A percentile compares a stretch with the other conserved stretches of the same genome.
Conservation (phyloP, 1,140 invertebrate species). For the Gonioctena quinquepunctata region DNA sequence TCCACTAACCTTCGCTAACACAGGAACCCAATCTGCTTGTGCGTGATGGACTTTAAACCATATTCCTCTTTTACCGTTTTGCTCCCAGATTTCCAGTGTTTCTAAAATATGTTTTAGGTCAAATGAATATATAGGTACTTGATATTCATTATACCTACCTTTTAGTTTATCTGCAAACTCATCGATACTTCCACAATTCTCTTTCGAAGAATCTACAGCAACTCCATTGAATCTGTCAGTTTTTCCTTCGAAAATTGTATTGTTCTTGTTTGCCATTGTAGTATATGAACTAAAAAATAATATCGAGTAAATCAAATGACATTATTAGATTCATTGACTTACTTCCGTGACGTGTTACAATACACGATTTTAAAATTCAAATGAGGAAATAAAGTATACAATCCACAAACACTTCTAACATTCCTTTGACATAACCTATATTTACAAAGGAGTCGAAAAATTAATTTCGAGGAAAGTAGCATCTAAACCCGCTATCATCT, state of each 20-base stretch:
- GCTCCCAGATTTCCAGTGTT: slow-evolving; percentile 73
- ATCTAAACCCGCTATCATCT: no score
- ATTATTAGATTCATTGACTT: not conserved
- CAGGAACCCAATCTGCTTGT: slow-evolving; percentile 76
- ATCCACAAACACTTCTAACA: not conserved
- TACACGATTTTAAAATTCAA: not conserved
- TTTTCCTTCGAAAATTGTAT: slow-evolving; percentile 54
- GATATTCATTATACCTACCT: slow-evolving; percentile 59
- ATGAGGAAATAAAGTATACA: not conserved
- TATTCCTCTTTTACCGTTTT: slow-evolving; percentile 69
- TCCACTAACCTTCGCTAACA: slow-evolving; percentile 71
- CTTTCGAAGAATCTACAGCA: slow-evolving; percentile 65
- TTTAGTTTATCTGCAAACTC: slow-evolving; percentile 62
- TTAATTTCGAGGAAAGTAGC: not conserved
- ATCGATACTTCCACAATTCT: slow-evolving; percentile 58
- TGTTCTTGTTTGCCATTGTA: no score
- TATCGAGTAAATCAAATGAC: no score
- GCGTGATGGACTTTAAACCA: slow-evolving; percentile 80
- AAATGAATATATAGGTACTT: not conserved
- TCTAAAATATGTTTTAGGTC: slow-evolving; percentile 60
- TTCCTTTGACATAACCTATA: not conserved
- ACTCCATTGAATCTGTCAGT: slow-evolving; percentile 71
- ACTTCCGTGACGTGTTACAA: not conserved
- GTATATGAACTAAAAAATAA: no score
- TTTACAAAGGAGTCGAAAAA: not conserved